These are phyloP conservation scores for Metacarcinus magister DNA, from an alignment of 2,888 invertebrate species.

Conservation along the genomic window DNA sequence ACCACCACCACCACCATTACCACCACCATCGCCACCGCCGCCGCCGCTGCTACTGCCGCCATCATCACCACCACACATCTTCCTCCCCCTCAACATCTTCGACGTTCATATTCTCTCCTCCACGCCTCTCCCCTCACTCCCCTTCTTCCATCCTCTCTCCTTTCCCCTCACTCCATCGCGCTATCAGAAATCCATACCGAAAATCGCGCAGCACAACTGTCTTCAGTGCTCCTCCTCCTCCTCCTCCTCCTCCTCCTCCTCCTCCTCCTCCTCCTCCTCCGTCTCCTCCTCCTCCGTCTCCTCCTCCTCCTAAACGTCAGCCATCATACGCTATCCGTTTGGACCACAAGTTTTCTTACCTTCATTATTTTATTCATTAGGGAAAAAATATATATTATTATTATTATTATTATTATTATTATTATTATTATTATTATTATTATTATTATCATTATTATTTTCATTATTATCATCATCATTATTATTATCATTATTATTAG, in stretches of 20 bases:
- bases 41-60: neutral
- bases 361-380: neutral
- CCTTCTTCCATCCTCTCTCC: neutral
- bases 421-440: neutral
- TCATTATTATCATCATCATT: neutral
- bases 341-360: neutral
- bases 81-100: constrained; percentile 52
- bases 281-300: too few relatives aligned
- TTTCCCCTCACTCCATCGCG: constrained; percentile 44
- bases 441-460: neutral
- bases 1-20: constrained; percentile 19
- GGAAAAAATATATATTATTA: neutral
- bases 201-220: constrained; percentile 6
- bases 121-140: constrained; percentile 34
- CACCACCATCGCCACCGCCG: constrained; percentile 14
- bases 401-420: neutral
- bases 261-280: neutral
- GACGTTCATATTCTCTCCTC: constrained; percentile 51
- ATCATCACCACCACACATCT: constrained; percentile 62
- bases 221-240: neutral
- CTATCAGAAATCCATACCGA: constrained; percentile 69
- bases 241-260: neutral
- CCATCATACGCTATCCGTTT: neutral
- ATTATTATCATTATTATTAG: neutral
- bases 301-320: neutral